Evolutionary conservation across 2,113 vertebrate genomes (phyloP).

Genomic region (Callopanchax toddi): DNA sequence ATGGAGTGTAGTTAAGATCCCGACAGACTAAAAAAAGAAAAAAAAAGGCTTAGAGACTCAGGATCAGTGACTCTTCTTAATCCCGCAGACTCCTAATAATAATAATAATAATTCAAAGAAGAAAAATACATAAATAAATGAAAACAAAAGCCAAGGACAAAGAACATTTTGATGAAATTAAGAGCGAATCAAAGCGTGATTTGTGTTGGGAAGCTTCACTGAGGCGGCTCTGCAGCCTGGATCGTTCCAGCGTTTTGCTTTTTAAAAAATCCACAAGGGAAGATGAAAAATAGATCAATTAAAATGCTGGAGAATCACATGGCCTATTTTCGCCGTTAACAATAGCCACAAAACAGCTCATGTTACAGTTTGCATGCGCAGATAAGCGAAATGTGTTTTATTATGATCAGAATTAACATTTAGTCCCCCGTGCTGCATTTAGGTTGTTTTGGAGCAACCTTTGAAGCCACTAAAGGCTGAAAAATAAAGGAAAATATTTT

Average conservation of each 20-base stretch:
- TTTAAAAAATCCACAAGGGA: constrained; percentile 37
- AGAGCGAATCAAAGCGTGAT: constrained; percentile 95
- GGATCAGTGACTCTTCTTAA: constrained; percentile 99
- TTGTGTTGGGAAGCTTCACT: constrained; percentile 78
- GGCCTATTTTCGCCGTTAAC: constrained; percentile 60
- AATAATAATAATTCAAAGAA: constrained; percentile 80
- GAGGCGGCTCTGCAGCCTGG: constrained; percentile 28
- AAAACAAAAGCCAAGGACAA: no score
- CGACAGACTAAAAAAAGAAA: constrained; percentile 89
- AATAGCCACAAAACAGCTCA: constrained; percentile 42
- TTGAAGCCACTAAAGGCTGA: constrained; percentile 41
- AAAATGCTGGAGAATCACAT: constrained; percentile 61
- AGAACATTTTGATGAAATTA: constrained; percentile 96
- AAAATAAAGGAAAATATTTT: constrained; percentile 34
- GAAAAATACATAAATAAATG: constrained; percentile 85
- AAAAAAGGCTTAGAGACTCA: constrained; percentile 91
- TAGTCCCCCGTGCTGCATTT: constrained; percentile 42
- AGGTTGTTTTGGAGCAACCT: constrained; percentile 38
- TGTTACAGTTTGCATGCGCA: constrained; percentile 36
- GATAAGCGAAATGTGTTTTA: constrained; percentile 29
- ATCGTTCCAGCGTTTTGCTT: constrained; percentile 44
- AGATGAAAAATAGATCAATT: constrained; percentile 73
- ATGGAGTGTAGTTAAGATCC: constrained; percentile 91
- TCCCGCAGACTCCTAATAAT: constrained; percentile 88
- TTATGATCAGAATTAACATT: constrained; percentile 22